Evolutionary conservation across 2,113 vertebrate species (phyloP).

Genomic region (Galbula dea): DNA sequence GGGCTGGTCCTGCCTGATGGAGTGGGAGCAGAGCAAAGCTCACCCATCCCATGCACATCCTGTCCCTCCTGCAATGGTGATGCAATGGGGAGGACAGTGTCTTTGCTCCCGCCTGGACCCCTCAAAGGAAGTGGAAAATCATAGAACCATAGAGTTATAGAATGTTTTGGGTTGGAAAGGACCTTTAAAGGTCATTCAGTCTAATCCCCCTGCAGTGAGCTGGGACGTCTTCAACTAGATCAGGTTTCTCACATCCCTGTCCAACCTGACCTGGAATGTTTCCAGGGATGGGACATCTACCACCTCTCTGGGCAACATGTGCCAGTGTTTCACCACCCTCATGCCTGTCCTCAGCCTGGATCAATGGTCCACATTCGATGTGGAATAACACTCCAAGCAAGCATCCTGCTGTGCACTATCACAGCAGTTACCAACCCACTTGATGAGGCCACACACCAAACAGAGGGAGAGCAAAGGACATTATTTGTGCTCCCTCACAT

Average conservation of each 20-base stretch:
- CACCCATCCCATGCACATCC: neutral
- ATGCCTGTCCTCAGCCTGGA: neutral
- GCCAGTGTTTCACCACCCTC: too few relatives aligned
- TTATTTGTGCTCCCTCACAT: neutral
- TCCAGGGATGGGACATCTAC: too few relatives aligned
- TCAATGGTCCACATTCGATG: rapidly evolving
- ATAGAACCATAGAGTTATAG: too few relatives aligned
- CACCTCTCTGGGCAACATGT: too few relatives aligned
- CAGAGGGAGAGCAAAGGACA: neutral
- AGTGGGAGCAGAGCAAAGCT: neutral
- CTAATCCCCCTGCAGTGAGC: too few relatives aligned
- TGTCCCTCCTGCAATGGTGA: neutral
- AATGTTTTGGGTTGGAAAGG: too few relatives aligned
- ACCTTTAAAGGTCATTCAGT: too few relatives aligned
- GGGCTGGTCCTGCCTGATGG: neutral
- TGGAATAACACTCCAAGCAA: neutral
- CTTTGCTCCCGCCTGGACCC: neutral
- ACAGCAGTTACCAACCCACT: neutral
- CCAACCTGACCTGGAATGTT: too few relatives aligned
- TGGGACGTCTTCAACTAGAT: too few relatives aligned
- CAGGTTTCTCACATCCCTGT: too few relatives aligned
- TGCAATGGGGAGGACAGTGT: neutral
- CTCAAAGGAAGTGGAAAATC: neutral
- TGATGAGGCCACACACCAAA: rapidly evolving
- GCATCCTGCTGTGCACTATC: rapidly evolving